Conservation (phyloP, 1,140 invertebrate genomes). For the Marisa cornuarietis region DNA sequence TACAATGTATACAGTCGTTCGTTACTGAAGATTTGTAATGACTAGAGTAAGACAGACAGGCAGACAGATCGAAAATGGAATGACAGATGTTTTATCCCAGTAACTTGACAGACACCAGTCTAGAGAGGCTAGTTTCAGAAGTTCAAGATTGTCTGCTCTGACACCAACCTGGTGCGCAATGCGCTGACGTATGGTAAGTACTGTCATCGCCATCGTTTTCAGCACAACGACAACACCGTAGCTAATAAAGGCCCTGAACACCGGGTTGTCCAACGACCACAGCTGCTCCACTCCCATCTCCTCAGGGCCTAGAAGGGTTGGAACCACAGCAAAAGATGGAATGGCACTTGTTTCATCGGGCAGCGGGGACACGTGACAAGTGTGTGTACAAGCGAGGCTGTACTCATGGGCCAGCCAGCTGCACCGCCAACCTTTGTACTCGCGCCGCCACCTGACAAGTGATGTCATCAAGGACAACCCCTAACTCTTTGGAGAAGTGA, state of each 20-base stretch:
- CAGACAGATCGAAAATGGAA: neutral
- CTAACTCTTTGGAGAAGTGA: no score
- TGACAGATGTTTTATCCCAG: neutral
- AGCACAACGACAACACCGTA: conserved; percentile 69
- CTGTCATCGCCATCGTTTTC: conserved; percentile 72
- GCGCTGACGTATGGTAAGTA: conserved; percentile 69
- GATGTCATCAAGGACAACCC: no score
- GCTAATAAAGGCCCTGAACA: conserved; percentile 37
- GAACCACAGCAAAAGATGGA: no score
- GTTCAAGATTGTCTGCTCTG: neutral
- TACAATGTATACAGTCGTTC: neutral
- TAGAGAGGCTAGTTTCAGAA: no score
- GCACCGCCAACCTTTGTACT: no score
- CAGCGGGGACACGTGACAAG: neutral
- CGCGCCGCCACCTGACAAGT: no score
- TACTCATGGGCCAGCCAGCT: neutral
- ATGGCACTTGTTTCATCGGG: no score
- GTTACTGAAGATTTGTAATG: no score
- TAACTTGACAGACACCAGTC: neutral
- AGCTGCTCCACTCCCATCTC: neutral
- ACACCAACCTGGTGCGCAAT: conserved; percentile 71
- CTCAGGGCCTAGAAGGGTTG: neutral
- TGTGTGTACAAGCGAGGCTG: no score
- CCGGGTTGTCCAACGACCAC: conserved; percentile 37
- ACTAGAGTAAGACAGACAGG: neutral